Evolutionary conservation across 2,113 vertebrate genomes (phyloP), one percentile per base, ranked within the genome.

Genomic region (Psilopogon haemacephalus): DNA sequence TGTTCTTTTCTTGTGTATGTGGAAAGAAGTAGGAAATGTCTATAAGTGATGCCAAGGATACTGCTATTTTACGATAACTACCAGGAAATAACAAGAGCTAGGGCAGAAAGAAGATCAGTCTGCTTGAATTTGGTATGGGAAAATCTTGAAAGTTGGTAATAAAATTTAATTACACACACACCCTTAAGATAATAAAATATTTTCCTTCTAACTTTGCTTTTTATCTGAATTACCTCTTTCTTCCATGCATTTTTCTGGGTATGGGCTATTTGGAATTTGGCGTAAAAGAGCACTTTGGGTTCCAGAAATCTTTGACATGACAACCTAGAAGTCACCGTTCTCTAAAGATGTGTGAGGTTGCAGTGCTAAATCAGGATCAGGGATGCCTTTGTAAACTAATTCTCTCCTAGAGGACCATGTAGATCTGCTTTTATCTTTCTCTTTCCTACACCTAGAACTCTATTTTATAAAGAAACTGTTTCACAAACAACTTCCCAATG

Each of bases 21-120:
- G 91, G 81, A 84, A 94, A 92, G 67, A 87, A 89, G 55, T 93
- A 96, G 94, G 93, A 96, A 96, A 93, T 94, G 9, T 96, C 70
- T 87, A 52, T 78, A 90, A 87, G 42, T 73, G 59, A 76, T 93
- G 94, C 80, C 93, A 95, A 93, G 91, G 81, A 85, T 89, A 67
- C 50, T 84, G 90, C 81, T 91, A n/a, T 95, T 95, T 94, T 82
- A 40, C 86, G 86, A 75, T 87, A 85, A 56, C 77, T 84, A 89
- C 67, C 90, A 96, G 90, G 94, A 96, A 96, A 87, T 96, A 87
- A 92, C 86, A 92, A 84, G 81, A 82, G 33, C 85, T 87, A 87
- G 37, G 82, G 76, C 89, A 92, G 94, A 90, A 85, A 84, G 77
- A 84, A 85, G 80, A 91, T 96, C 84, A 85, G 77, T 85, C 78